Evolutionary conservation across 2,797 vertebrate genomes (phyloP).

Genomic region (Arnoldichthys spilopterus): DNA sequence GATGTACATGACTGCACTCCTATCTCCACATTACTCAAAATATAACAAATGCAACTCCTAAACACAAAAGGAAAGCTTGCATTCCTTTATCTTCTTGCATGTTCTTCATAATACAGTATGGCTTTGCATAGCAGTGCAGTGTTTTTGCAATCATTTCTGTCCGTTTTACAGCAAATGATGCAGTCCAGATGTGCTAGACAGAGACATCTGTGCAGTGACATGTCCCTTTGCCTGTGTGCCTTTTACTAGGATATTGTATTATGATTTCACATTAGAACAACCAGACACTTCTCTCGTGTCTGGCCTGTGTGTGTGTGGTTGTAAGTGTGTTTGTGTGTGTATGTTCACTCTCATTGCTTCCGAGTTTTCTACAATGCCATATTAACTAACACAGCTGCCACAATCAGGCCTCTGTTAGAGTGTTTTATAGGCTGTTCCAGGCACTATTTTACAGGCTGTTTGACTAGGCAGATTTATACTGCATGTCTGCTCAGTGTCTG

Average conservation of each 20-base stretch:
- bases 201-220: slow-evolving; percentile 70
- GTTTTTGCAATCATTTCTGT: slow-evolving; percentile 57
- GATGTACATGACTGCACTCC: no score
- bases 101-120: not conserved
- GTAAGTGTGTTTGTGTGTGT: slow-evolving; percentile 23
- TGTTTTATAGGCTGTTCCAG: slow-evolving; percentile 78
- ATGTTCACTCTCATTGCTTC: slow-evolving; percentile 9
- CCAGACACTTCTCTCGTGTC: slow-evolving; percentile 56
- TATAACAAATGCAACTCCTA: no score
- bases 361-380: slow-evolving; percentile 21
- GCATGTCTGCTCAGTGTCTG: slow-evolving; percentile 75
- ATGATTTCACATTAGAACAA: slow-evolving; percentile 73
- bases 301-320: slow-evolving; percentile 29
- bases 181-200: slow-evolving; percentile 73
- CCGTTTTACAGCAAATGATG: slow-evolving; percentile 61
- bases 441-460: slow-evolving; percentile 83
- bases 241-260: slow-evolving; percentile 70
- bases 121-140: not conserved
- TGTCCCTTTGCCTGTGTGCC: slow-evolving; percentile 61
- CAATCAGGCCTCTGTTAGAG: slow-evolving; percentile 66
- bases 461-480: slow-evolving; percentile 81
- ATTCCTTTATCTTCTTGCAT: not conserved
- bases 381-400: slow-evolving; percentile 11
- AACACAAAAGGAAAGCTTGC: no score
- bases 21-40: no score